Evolutionary conservation across 2,888 invertebrate genomes (phyloP).

Genomic region (Allolobophora icterica): DNA sequence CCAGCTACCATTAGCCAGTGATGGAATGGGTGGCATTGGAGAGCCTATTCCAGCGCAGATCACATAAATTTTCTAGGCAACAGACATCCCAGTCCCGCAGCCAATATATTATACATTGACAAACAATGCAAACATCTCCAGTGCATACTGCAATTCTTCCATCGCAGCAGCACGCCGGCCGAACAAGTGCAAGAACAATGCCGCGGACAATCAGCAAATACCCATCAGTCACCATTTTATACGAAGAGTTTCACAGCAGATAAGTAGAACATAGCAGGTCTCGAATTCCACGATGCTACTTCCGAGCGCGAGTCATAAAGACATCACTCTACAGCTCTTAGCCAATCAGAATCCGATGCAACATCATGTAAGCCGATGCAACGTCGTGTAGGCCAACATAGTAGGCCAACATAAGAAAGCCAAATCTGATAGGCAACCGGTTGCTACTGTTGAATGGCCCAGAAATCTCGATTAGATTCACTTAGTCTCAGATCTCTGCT

Average conservation of each 20-base stretch:
- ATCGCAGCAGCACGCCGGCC: neutral
- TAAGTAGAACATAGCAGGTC: constrained; percentile 8
- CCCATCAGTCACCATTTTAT: neutral
- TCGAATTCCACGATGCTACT: neutral
- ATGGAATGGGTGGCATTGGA: neutral
- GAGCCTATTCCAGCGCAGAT: constrained; percentile 1
- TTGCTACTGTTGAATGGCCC: neutral
- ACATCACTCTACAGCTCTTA: neutral
- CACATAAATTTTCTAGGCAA: neutral
- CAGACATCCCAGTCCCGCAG: neutral
- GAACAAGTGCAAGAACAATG: neutral
- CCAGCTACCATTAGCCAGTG: constrained; percentile 8
- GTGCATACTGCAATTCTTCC: constrained; percentile 9
- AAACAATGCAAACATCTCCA: constrained; percentile 21
- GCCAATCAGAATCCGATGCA: neutral
- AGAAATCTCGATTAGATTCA: constrained; percentile 8
- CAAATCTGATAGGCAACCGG: neutral
- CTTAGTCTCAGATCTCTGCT: neutral
- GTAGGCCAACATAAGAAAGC: neutral
- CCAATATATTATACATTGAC: neutral
- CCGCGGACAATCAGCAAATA: neutral
- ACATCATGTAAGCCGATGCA: neutral
- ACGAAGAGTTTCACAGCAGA: neutral
- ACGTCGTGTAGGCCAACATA: neutral
- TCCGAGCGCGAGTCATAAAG: neutral